phyloP scores from a whole-genome alignment of 2,113 vertebrate genomes.

The Thymallus thymallus region DNA sequence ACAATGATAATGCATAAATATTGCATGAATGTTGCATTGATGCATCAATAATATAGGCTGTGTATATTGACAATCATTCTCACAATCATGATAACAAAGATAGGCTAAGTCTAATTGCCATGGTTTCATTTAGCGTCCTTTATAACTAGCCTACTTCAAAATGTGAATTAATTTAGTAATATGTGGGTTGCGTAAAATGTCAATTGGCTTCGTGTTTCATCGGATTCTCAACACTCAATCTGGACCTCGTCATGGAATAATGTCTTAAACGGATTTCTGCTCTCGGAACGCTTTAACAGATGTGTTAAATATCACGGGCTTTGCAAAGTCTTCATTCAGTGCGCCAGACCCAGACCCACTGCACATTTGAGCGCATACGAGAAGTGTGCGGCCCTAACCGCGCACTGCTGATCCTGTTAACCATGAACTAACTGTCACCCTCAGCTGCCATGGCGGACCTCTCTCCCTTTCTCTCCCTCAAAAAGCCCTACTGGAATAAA shows the following conservation, averaged over 20 bases:
- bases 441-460: constrained; percentile 86
- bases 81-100: background rate
- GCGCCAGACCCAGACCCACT: constrained; percentile 63
- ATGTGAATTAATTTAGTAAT: background rate
- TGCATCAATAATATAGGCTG: too few relatives aligned
- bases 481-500: constrained; percentile 86
- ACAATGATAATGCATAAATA: background rate
- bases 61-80: background rate
- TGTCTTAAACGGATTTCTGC: constrained; percentile 76
- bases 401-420: constrained; percentile 95
- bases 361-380: constrained; percentile 70
- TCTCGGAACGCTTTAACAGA: constrained; percentile 87
- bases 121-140: background rate
- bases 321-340: constrained; percentile 78
- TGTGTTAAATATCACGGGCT: constrained; percentile 90
- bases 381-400: constrained; percentile 86
- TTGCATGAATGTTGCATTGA: background rate
- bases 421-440: constrained; percentile 98
- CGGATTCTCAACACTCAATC: constrained; percentile 74
- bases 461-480: constrained; percentile 75
- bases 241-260: constrained; percentile 73
- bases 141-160: background rate
- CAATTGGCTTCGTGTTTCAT: constrained; percentile 66
- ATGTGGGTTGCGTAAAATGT: constrained; percentile 42
- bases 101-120: constrained; percentile 9